These are phyloP conservation scores for Amiota mariae DNA, from an alignment of 2,888 invertebrate species.

Conservation along the genomic window DNA sequence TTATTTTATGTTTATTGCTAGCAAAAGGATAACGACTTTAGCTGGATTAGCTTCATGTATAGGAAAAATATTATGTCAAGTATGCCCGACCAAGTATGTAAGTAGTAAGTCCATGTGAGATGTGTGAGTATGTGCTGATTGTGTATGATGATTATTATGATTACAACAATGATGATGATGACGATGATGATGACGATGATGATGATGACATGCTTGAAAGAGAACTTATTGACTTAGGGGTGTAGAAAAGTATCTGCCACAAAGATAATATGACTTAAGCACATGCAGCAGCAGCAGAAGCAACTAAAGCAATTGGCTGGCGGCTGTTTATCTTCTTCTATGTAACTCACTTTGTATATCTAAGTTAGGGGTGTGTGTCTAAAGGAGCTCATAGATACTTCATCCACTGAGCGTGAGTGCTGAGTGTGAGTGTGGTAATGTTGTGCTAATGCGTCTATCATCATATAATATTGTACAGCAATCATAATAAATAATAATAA, in stretches of 20 bases:
- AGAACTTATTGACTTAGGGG: too few relatives aligned
- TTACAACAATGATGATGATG: too few relatives aligned
- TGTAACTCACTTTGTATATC: too few relatives aligned
- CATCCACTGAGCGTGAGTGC: conserved; percentile 49
- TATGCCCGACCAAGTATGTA: conserved; percentile 36
- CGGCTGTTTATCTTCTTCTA: neutral
- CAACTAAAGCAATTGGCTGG: conserved; percentile 42
- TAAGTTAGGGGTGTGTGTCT: neutral
- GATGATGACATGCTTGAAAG: too few relatives aligned
- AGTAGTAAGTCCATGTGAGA: conserved; percentile 27
- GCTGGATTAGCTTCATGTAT: conserved; percentile 42
- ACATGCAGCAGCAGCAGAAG: conserved; percentile 39
- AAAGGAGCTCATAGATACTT: too few relatives aligned
- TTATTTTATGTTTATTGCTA: conserved; percentile 67
- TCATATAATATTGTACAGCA: conserved; percentile 54
- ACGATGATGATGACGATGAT: too few relatives aligned
- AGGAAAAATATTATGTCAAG: conserved; percentile 49
- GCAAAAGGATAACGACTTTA: conserved; percentile 60
- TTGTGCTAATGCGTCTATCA: neutral
- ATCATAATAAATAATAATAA: conserved; percentile 60
- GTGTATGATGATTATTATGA: too few relatives aligned
- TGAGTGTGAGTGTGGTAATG: conserved; percentile 26
- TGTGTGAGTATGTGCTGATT: conserved; percentile 24
- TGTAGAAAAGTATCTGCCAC: neutral
- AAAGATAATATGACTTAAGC: conserved; percentile 55